These are phyloP conservation scores for Penaeus monodon DNA, from an alignment of 2,888 invertebrate species.

Conservation along the genomic window DNA sequence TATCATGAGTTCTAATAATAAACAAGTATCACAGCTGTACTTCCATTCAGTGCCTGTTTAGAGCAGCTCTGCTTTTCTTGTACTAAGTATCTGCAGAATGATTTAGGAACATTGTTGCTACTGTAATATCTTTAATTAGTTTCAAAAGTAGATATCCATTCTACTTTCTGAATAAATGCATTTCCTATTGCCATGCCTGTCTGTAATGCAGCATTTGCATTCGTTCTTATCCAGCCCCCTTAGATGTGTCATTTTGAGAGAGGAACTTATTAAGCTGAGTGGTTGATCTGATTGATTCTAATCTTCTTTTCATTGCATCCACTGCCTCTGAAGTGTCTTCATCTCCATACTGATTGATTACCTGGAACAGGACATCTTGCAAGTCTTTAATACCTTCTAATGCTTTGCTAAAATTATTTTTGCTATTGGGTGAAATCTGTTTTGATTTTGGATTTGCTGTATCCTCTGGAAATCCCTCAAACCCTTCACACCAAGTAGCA, in stretches of 20 bases:
- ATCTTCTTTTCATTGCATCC: background rate
- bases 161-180: background rate
- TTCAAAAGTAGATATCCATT: too few species aligned
- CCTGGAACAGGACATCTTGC: background rate
- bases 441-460: background rate
- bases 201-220: background rate
- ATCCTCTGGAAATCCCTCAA: background rate
- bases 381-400: background rate
- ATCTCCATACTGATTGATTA: background rate
- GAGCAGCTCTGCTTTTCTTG: too few species aligned
- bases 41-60: too few species aligned
- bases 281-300: background rate
- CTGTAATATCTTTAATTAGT: too few species aligned
- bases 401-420: background rate
- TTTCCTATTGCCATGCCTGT: slow-evolving; percentile 27
- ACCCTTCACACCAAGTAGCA: background rate
- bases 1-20: too few species aligned
- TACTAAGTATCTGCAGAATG: too few species aligned
- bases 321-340: background rate
- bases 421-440: background rate
- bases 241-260: too few species aligned
- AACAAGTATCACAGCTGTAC: too few species aligned
- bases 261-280: background rate
- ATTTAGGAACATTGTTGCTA: too few species aligned
- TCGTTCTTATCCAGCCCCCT: slow-evolving; percentile 16